phyloP scores from a whole-genome alignment of 2,113 vertebrate species.

The Dromaius novaehollandiae region DNA sequence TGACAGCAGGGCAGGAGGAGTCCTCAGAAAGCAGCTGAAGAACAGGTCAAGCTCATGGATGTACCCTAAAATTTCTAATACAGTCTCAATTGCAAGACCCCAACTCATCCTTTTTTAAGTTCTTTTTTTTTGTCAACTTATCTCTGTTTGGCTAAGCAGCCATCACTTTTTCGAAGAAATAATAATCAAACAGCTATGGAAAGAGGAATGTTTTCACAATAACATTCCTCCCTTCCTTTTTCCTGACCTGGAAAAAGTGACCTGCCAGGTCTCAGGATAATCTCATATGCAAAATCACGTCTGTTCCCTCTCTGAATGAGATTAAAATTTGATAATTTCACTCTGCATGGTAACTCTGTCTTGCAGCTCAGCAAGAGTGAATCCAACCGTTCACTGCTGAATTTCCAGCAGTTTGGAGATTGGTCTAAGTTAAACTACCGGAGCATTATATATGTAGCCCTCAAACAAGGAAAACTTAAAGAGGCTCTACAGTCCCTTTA shows the following conservation, averaged over 20 bases:
- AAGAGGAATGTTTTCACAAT: not conserved
- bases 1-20: not conserved
- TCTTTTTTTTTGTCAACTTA: not conserved
- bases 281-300: not conserved
- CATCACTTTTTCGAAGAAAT: not conserved
- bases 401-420: not conserved
- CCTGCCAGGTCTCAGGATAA: not conserved
- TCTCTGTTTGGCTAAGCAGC: not conserved
- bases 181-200: not conserved
- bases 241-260: not conserved
- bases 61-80: not conserved
- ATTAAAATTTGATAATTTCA: not conserved
- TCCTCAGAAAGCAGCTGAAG: not conserved
- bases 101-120: not conserved
- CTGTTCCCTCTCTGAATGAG: not conserved
- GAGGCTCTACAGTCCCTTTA: not conserved
- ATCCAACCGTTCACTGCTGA: not conserved
- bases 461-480: not conserved
- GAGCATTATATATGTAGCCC: not conserved
- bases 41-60: not conserved
- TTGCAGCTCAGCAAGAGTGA: not conserved
- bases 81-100: rapidly evolving
- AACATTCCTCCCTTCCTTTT: not conserved
- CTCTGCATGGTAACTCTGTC: not conserved
- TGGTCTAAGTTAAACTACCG: not conserved